Evolutionary conservation across 2,797 vertebrate species (phyloP), one percentile per base, ranked within the genome.

Genomic region (Poecilia wingei): DNA sequence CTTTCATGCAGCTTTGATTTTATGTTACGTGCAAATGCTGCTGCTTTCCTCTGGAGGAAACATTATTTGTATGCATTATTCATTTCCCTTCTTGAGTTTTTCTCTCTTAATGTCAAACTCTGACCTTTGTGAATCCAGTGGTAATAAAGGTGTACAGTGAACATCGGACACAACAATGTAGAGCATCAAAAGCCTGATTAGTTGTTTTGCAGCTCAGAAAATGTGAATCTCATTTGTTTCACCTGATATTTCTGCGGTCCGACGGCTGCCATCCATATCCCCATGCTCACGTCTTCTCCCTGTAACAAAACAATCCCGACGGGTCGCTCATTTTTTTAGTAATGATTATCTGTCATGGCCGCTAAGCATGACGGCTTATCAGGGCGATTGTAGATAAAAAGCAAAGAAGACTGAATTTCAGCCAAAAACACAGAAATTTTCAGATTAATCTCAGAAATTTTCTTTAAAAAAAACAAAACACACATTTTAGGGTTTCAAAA

Each of bases 211-310:
- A 71, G 53, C 16, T 72, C 39, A 43, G 20, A 68, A 41, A 41
- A 41, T 25, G 36, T n/a, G 64, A 68, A 13, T 70, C 68, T 28
- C 9, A 31, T 33, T 41, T 49, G 3, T 61, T 41, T 85, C 76
- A 98, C 97, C 97, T 99, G 98, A 84, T 98, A 97, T 75, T 98
- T 95, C 79, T 94, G 96, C 22, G 98, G 98, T 79, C 97, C 98
- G 39, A 99, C 96, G 49, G 98, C 98, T 78, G 98, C 97, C 98
- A 99, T 99, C 98, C 98, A 99, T 80, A 99, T 99, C 79, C 98
- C 98, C 98, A 99, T 99, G 92, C 98, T 99, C 66, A 99, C 98
- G 79, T 99, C 98, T 94, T 99, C 98, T 80, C 98, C 98, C 98
- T 99, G 84, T 28, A 83, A 89, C 13, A 51, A 79, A 39, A 87